phyloP scores from a whole-genome alignment of 2,797 vertebrate species.

The Sebastes hubbsi region DNA sequence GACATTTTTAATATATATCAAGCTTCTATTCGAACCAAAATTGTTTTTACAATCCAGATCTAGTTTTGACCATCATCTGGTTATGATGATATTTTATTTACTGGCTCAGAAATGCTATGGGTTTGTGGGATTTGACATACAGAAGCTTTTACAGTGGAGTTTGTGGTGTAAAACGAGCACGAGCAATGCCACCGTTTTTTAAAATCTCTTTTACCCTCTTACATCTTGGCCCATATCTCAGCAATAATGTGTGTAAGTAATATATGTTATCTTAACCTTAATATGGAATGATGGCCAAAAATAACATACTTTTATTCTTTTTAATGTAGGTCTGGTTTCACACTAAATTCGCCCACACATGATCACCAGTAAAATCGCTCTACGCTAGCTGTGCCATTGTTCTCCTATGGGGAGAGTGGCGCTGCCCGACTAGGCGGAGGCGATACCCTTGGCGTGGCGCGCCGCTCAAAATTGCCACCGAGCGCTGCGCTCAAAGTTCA shows the following conservation, averaged over 20 bases:
- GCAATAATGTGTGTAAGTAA: background rate
- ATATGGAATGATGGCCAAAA: background rate
- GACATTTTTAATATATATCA: no score
- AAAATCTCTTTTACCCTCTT: background rate
- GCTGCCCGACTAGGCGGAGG: background rate
- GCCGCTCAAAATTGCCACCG: background rate
- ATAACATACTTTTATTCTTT: background rate
- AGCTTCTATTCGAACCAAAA: background rate
- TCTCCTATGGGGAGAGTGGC: background rate
- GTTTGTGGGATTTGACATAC: background rate
- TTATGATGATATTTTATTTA: background rate
- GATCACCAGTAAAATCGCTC: background rate
- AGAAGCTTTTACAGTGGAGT: background rate
- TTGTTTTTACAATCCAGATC: background rate
- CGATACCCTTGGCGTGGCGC: no score
- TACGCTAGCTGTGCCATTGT: background rate
- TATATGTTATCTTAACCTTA: background rate
- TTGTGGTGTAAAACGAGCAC: background rate
- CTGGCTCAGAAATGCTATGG: background rate
- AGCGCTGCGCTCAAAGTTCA: background rate
- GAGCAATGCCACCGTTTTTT: background rate
- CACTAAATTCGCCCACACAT: background rate
- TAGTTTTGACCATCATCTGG: background rate
- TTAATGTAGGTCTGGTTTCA: background rate
- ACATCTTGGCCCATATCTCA: background rate